Base-by-base conservation (phyloP, 2,888 invertebrate species). In the Melanotus villosus region DNA sequence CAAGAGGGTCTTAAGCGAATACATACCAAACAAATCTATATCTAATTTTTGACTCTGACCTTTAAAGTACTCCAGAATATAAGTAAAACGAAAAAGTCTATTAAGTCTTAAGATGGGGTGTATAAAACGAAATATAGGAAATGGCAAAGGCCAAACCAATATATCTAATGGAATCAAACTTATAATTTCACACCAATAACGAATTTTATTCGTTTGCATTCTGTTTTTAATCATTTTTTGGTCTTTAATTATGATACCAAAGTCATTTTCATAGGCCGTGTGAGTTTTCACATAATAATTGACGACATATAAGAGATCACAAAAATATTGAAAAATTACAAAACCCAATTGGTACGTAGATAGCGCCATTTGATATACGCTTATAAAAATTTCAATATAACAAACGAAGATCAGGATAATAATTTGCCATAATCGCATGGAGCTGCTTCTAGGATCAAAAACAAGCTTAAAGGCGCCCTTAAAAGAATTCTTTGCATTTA, bases 101-200 rank as follows among this genome's bases (percentile, higher is more conserved):
- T 73, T 73, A 12, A 66, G 5, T 16, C 75, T 36, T n/a, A 67
- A 52, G 3, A 62, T 18, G 10, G 50, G 41, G 36, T 65, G 23
- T 10, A 54, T 16, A 7, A 18, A 54, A 2, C 47, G 2, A 32
- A 45, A 47, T 6, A 16, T 12, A 4, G 26, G 4, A 0, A 16
- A 12, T 2, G 72, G 65, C 6, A 69, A 36, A 30, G 52, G 32
- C 56, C 72, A 67, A 19, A 60, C 26, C 9, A 74, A 23, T 6
- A 68, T 36, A 26, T 75, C 73, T 6, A 74, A 41, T 1, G 73
- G 73, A 26, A 75, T 16, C 3, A 68, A 12, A 14, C 63, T 60
- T 1, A 68, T 16, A 7, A 75, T 19, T 10, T 59, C 56, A 1
- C 71, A 26, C 16, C 36, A 52, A 47, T 62, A 67, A 14, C n/a